Evolutionary conservation across 2,888 invertebrate genomes (phyloP).

Genomic region (Amphipoea lucens): DNA sequence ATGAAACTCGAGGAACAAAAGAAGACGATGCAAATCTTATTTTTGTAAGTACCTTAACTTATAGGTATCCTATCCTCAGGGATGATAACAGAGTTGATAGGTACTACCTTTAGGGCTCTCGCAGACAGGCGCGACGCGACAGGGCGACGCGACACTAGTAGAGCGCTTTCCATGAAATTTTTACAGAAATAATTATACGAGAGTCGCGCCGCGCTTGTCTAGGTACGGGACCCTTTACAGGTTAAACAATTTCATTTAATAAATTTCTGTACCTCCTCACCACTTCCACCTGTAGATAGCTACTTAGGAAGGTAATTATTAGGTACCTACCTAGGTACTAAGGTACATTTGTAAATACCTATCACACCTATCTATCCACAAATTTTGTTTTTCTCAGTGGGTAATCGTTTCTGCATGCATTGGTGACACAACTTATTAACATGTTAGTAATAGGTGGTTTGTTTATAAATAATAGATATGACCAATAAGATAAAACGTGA

Average conservation of each 20-base stretch:
- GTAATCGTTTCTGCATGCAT: background rate
- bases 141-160: too few species aligned
- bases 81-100: background rate
- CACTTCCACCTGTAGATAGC: background rate
- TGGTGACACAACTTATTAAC: constrained; percentile 20
- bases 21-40: background rate
- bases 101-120: too few species aligned
- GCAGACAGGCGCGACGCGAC: too few species aligned
- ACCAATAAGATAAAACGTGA: background rate
- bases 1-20: background rate
- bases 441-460: background rate
- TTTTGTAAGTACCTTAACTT: background rate
- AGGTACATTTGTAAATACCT: background rate
- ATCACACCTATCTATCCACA: background rate
- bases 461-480: constrained; percentile 6
- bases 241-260: too few species aligned
- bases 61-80: background rate
- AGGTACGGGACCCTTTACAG: too few species aligned
- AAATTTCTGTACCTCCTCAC: background rate
- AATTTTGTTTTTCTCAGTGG: background rate
- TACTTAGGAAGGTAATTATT: background rate
- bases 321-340: background rate
- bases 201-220: too few species aligned
- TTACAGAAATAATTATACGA: too few species aligned
- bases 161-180: too few species aligned